Base-by-base conservation (phyloP, 1,140 invertebrate species). In the Arctopsyche grandis region DNA sequence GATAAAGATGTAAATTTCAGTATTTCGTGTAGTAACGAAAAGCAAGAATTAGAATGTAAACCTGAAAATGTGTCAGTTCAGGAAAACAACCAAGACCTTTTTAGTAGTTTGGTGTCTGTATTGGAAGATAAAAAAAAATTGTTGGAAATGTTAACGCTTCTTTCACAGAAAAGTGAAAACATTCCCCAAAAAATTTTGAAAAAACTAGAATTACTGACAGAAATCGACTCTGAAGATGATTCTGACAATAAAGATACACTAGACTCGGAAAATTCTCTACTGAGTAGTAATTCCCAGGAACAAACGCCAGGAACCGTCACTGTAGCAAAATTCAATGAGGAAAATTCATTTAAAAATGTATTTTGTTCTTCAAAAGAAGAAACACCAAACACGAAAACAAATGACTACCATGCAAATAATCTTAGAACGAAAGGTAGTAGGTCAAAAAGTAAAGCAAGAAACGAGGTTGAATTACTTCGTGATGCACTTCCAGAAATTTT, bases 401-500 rank as follows among this genome's bases (percentile, higher is more conserved):
- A 56, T 12, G 48, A 74, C 56, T n/a, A n/a, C n/a, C 12, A 74
- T 24, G 16, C 22, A 16, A 26, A 74, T 48, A 12, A 14, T 56
- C n/a, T 26, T 7, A 76, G 60, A 63, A 63, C 0, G n/a, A 76
- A 63, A 5, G 3, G 24, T 1, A 66, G 24, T 16, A 76, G 44
- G 43, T 14, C 24, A 3, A 76, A 63, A 63, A n/a, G 24, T n/a
- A 76, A 66, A 46, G 1, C 26, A 3, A 58, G 56, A 63, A 63
- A 63, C 43, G 92, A 92, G 82, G 81, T 93, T 38, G 89, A 91
- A 81, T 87, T 88, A 82, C 85, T 93, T 9, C 92, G 92, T 52
- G 90, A 91, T 79, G 91, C 93, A 82, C 90, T 93, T 56, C 88
- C 90, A 79, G 91, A 93, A 81, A 92, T 92, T 89, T 93, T 92